Evolutionary conservation across 2,113 vertebrate genomes (phyloP), one percentile per base, ranked within the genome.

Genomic region (Sigmodon hispidus): DNA sequence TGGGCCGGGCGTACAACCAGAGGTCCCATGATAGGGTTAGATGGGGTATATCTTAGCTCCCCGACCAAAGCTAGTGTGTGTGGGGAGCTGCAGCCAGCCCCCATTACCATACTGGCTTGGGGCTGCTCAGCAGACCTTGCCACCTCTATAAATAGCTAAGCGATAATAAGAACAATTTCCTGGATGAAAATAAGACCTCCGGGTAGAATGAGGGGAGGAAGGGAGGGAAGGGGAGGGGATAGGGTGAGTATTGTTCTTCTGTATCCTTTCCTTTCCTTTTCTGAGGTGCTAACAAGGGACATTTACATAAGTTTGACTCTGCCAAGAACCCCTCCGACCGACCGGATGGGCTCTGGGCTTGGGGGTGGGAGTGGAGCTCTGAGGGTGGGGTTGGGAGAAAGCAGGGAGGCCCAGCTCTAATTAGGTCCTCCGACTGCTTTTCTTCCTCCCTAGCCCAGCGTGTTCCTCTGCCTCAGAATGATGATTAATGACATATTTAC

Each of bases 401-500:
- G 15, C 5, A 1, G 40, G 45, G 40, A 72, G 86, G 90, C 75
- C 0, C 7, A 4, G 70, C 70, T 81, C 95, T 97, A 93, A 97
- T 96, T 77, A 96, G 94, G 93, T 59, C 65, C 43, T 52, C 50
- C 15, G 94, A 45, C 88, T 61, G 70, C 86, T 57, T 50, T 67
- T 89, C 80, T 21, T 85, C 70, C 87, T 73, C 57, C 79, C 80
- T 1, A 26, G 34, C 81, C 85, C 88, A 45, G 95, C n/a, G 11
- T 55, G 97, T 65, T 87, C 76, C 85, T 96, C 86, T 0, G 50
- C 73, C 63, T 79, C 7, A 0, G 57, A 96, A 95, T 59, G 90
- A 87, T 97, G 96, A 97, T 96, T 96, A 97, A 97, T 96, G 96
- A 87, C 95, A 89, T 93, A 96, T 97, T 98, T 97, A 87, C 95